Evolutionary conservation across 2,797 vertebrate genomes (phyloP).

Genomic region (Lutjanus campechanus): DNA sequence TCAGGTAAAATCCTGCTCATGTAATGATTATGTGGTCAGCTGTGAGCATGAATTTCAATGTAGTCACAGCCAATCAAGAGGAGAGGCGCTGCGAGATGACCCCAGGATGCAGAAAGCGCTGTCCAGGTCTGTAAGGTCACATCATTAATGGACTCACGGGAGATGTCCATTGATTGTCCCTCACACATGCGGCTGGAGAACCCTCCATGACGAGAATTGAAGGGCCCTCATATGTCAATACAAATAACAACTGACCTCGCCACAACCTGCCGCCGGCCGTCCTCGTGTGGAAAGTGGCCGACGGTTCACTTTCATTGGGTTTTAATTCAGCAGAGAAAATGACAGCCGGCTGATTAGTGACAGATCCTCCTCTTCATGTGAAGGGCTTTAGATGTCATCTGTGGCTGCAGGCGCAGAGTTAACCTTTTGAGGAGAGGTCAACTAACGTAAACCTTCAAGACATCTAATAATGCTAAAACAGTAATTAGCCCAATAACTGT

Average conservation of each 20-base stretch:
- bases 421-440: neutral
- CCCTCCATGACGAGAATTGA: neutral
- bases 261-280: rapidly evolving
- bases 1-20: neutral
- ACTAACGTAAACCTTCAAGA: neutral
- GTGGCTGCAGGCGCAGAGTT: neutral
- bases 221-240: neutral
- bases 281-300: too few species aligned
- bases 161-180: neutral
- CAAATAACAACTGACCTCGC: neutral
- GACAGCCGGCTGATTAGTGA: neutral
- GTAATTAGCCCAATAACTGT: neutral
- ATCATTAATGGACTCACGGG: constrained; percentile 5
- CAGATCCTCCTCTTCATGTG: neutral
- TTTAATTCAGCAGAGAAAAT: neutral
- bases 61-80: constrained; percentile 12
- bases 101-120: neutral
- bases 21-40: neutral
- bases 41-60: constrained; percentile 29
- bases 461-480: neutral
- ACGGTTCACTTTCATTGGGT: neutral
- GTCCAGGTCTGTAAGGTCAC: neutral
- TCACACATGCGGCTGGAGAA: neutral
- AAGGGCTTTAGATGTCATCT: neutral
- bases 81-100: neutral